These are phyloP conservation scores for Platysternon megacephalum DNA, from an alignment of 2,113 vertebrate genomes.

Conservation along the genomic window DNA sequence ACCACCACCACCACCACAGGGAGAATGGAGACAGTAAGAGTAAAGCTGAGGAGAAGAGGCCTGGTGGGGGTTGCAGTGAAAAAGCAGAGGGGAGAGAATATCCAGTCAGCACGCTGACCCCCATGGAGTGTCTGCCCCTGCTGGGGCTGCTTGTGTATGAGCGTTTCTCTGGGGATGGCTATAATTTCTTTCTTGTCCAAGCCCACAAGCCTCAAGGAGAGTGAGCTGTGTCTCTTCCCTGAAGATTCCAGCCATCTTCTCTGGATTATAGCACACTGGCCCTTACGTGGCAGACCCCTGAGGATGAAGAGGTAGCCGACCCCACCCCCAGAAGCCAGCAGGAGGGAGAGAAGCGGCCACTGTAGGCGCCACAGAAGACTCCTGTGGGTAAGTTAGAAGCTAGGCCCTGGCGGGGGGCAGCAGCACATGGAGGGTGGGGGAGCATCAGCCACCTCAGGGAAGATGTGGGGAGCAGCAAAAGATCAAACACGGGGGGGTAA, in stretches of 20 bases:
- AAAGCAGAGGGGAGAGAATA: not conserved
- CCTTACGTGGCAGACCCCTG: not conserved
- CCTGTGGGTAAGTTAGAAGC: not conserved
- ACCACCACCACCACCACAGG: not conserved
- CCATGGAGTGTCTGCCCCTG: not conserved
- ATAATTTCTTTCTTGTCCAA: not conserved
- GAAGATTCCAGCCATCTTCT: not conserved
- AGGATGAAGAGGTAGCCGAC: not conserved
- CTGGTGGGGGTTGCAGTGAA: not conserved
- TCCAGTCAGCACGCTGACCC: not conserved
- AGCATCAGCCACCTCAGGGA: not conserved
- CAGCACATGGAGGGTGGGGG: not conserved
- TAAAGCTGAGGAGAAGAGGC: not conserved
- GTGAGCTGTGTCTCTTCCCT: not conserved
- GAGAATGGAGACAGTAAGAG: not conserved
- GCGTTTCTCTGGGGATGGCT: not conserved
- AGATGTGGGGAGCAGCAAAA: not conserved
- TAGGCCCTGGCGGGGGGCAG: not conserved
- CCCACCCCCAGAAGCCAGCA: not conserved
- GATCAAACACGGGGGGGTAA: not conserved
- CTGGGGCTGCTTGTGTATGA: not conserved
- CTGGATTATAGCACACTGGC: not conserved
- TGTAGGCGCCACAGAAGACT: not conserved
- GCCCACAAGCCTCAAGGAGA: not conserved
- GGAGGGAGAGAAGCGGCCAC: not conserved